phyloP scores from a whole-genome alignment of 2,888 invertebrate genomes.

The Lepidocyrtinus sp. region DNA sequence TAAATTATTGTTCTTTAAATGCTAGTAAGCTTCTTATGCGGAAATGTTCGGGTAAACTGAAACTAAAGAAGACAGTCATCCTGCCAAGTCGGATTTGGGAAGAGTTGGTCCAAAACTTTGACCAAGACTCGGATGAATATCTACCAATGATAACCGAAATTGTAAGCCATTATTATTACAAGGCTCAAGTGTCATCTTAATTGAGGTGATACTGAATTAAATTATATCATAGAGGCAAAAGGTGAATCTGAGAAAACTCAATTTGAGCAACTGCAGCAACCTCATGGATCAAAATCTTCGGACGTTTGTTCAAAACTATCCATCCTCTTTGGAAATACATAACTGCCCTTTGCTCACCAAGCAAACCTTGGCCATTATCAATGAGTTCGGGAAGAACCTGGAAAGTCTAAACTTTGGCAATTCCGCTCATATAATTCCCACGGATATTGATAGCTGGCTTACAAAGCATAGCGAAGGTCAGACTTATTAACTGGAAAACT shows the following conservation, averaged over 20 bases:
- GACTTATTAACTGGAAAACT: too few relatives aligned
- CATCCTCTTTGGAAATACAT: conserved; percentile 40
- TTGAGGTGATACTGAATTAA: not conserved
- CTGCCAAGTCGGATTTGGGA: conserved; percentile 32
- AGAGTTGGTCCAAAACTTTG: conserved; percentile 20
- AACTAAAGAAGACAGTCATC: not conserved
- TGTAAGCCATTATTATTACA: too few relatives aligned
- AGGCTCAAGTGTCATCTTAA: too few relatives aligned
- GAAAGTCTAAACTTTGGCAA: conserved; percentile 35
- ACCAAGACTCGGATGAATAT: not conserved
- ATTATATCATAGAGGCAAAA: not conserved
- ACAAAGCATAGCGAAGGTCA: not conserved
- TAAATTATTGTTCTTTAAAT: conserved; percentile 2
- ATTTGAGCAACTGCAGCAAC: conserved; percentile 19
- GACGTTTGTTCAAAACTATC: conserved; percentile 6
- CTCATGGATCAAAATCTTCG: conserved; percentile 27
- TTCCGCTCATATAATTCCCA: conserved; percentile 33
- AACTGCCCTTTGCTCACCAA: conserved; percentile 47
- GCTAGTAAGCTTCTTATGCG: not conserved
- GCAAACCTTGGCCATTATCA: conserved; percentile 25
- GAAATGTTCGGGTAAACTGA: conserved; percentile 7
- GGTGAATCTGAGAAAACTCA: not conserved
- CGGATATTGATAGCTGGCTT: conserved; percentile 19
- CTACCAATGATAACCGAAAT: not conserved
- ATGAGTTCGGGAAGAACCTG: conserved; percentile 43